Conservation (phyloP, 1,140 invertebrate genomes). For the Halictus rubicundus region DNA sequence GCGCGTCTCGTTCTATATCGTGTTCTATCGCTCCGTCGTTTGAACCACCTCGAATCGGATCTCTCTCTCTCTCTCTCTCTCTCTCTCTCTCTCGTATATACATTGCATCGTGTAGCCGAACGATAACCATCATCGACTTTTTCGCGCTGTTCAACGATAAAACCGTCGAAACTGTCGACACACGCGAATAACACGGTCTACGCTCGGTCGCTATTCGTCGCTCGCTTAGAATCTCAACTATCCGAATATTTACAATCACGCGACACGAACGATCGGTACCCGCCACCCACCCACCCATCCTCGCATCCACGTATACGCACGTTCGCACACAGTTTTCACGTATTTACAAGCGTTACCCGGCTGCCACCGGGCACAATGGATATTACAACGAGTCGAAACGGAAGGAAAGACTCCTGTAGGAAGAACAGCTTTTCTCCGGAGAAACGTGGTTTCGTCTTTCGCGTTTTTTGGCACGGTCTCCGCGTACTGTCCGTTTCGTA, state of each 20-base stretch:
- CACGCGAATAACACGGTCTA: too few relatives aligned
- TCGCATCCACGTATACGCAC: background rate
- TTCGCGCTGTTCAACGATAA: background rate
- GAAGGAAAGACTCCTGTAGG: background rate
- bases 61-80: background rate
- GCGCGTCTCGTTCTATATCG: constrained; percentile 8
- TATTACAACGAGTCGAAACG: too few relatives aligned
- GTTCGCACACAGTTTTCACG: background rate
- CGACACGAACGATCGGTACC: constrained; percentile 10
- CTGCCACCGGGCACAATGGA: too few relatives aligned
- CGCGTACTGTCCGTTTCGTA: background rate
- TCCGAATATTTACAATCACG: constrained; percentile 27
- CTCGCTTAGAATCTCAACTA: constrained; percentile 20
- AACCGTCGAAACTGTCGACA: too few relatives aligned
- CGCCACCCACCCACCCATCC: too few relatives aligned
- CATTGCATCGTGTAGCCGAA: constrained; percentile 4
- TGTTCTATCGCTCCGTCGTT: background rate
- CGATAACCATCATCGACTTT: background rate
- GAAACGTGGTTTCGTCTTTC: background rate
- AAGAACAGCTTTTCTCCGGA: background rate
- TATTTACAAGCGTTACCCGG: constrained; percentile 24
- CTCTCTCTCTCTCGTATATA: background rate
- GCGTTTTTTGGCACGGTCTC: background rate
- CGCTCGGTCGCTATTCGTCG: too few relatives aligned
- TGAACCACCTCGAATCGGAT: background rate